These are phyloP conservation scores for Syrista parreyssii DNA, from an alignment of 2,888 invertebrate species.

Conservation along the genomic window DNA sequence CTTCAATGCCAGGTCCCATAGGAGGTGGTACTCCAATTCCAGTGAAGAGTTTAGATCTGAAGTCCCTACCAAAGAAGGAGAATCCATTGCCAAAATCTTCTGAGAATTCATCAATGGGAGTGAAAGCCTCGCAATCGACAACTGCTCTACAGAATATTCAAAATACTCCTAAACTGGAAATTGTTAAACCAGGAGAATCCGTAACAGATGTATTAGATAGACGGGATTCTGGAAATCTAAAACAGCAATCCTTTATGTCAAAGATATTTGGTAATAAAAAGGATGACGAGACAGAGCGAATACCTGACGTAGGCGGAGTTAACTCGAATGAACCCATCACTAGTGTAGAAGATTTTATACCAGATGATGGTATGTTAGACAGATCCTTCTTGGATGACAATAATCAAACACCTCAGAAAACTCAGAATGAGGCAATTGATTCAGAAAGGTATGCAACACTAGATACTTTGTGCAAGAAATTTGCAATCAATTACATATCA, in stretches of 20 bases:
- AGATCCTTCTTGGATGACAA: slow-evolving; percentile 81
- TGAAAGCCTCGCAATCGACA: slow-evolving; percentile 22
- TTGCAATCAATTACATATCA: not conserved
- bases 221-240: slow-evolving; percentile 38
- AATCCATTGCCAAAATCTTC: slow-evolving; percentile 22
- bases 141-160: slow-evolving; percentile 26
- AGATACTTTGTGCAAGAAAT: slow-evolving; percentile 4
- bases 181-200: slow-evolving; percentile 33
- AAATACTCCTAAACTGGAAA: slow-evolving; percentile 35
- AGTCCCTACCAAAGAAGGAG: slow-evolving; percentile 46
- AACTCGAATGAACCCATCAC: slow-evolving; percentile 53
- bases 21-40: slow-evolving; percentile 65
- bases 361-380: slow-evolving; percentile 80
- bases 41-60: slow-evolving; percentile 53
- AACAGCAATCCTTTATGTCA: slow-evolving; percentile 53
- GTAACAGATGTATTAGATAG: slow-evolving; percentile 36
- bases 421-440: slow-evolving; percentile 64
- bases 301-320: slow-evolving; percentile 30
- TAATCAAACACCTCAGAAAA: slow-evolving; percentile 63
- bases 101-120: slow-evolving; percentile 31
- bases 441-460: slow-evolving; percentile 68
- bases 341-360: slow-evolving; percentile 79
- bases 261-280: slow-evolving; percentile 59
- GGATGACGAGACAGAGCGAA: slow-evolving; percentile 55
- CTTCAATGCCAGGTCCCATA: slow-evolving; percentile 57